These are phyloP conservation scores for Dermochelys coriacea DNA, from an alignment of 2,797 vertebrate species.

Conservation along the genomic window DNA sequence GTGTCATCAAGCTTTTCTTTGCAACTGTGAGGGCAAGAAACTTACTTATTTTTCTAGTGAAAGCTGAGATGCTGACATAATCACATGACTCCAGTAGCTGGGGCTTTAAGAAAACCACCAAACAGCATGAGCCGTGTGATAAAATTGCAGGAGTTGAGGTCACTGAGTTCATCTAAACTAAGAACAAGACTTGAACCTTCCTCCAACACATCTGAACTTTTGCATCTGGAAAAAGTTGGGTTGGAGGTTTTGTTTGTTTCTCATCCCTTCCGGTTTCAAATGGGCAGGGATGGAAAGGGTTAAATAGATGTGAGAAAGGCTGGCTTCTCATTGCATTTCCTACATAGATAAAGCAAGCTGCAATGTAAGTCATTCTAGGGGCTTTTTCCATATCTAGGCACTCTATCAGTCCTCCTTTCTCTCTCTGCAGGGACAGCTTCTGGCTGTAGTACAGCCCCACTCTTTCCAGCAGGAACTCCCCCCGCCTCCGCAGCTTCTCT, in stretches of 20 bases:
- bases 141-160: neutral
- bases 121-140: neutral
- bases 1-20: fast-evolving
- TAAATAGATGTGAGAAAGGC: neutral
- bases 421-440: neutral
- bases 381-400: too few species aligned
- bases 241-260: neutral
- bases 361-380: too few species aligned
- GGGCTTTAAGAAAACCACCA: neutral
- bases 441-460: too few species aligned
- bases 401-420: too few species aligned
- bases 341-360: neutral
- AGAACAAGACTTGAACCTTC: too few species aligned
- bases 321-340: neutral
- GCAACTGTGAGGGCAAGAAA: neutral
- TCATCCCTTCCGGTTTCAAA: neutral
- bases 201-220: too few species aligned
- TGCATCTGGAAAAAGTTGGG: neutral
- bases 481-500: too few species aligned
- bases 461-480: too few species aligned
- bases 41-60: neutral
- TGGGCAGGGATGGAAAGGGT: neutral
- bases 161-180: neutral
- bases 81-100: neutral
- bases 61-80: neutral